These are phyloP conservation scores for Ctenosaura bakeri DNA, from an alignment of 2,797 vertebrate genomes.

Conservation along the genomic window DNA sequence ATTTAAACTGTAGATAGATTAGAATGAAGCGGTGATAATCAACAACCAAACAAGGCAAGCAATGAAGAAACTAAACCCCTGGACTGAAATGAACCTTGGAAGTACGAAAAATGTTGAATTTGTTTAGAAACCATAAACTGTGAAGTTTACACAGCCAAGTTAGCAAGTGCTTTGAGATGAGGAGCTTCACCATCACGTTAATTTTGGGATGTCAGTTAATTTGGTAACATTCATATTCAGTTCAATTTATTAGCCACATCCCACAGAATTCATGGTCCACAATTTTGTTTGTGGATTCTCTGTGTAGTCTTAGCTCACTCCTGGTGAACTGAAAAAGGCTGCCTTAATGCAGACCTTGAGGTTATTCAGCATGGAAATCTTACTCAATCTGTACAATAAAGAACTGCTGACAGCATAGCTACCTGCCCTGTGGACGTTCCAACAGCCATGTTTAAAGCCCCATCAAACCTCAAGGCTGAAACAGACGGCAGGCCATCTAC, in stretches of 20 bases:
- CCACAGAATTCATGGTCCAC: not conserved
- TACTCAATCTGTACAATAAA: not conserved
- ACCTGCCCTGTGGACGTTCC: conserved; percentile 98
- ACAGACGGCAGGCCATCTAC: conserved; percentile 90
- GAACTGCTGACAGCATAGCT: conserved; percentile 4
- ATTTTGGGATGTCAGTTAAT: not conserved
- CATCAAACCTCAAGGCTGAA: conserved; percentile 91
- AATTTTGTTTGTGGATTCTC: not conserved
- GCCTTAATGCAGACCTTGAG: not conserved
- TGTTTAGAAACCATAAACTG: not conserved
- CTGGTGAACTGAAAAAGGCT: not conserved
- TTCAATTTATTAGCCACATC: not conserved
- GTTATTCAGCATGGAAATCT: not conserved
- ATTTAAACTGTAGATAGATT: conserved; percentile 7
- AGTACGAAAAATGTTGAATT: not conserved
- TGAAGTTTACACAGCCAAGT: not conserved
- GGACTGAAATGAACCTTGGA: conserved; percentile 1
- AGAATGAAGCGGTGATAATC: not conserved
- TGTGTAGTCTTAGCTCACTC: not conserved
- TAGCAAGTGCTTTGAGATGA: not conserved
- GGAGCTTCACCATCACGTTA: not conserved
- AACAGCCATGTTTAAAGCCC: conserved; percentile 91
- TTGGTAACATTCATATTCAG: not conserved
- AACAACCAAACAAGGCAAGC: not conserved
- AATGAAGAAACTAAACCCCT: not conserved